A percentile compares a stretch with the other conserved stretches of the same genome.
Evolutionary conservation across 2,888 invertebrate species (phyloP).

Genomic region (Papilio gigon): DNA sequence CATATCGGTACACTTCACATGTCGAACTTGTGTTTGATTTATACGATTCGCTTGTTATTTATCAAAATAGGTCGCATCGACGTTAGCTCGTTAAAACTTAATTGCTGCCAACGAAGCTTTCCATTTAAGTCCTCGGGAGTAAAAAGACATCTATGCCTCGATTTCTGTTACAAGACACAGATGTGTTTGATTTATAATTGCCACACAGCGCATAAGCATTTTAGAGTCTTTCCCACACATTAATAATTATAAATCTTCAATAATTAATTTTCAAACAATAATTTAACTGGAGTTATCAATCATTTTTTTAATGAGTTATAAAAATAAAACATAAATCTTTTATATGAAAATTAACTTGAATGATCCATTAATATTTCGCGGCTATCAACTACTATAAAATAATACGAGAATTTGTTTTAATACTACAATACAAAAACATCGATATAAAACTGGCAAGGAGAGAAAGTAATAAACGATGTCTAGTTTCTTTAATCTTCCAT

Average conservation of each 20-base stretch:
- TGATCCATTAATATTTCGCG: neutral
- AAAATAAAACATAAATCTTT: neutral
- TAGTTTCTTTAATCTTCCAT: neutral
- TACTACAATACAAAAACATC: neutral
- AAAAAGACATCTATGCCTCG: conserved; percentile 17
- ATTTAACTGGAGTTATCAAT: neutral
- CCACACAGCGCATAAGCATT: neutral
- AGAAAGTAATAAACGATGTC: conserved; percentile 11
- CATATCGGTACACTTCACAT: conserved; percentile 22
- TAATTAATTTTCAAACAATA: neutral
- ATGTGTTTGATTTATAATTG: conserved; percentile 3
- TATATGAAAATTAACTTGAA: neutral
- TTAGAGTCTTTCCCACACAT: neutral
- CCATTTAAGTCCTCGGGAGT: conserved; percentile 17
- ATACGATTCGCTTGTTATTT: conserved; percentile 5
- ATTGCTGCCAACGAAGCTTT: conserved; percentile 22
- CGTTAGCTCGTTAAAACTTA: conserved; percentile 19
- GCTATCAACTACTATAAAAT: conserved; percentile 4
- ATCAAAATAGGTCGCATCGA: conserved; percentile 23
- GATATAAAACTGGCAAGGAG: neutral
- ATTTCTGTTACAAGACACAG: neutral
- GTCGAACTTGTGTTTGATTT: conserved; percentile 13
- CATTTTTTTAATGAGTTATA: neutral
- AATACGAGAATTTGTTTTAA: neutral
- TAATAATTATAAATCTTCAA: neutral